phyloP scores from a whole-genome alignment of 2,113 vertebrate species.

The Toxotes jaculatrix region DNA sequence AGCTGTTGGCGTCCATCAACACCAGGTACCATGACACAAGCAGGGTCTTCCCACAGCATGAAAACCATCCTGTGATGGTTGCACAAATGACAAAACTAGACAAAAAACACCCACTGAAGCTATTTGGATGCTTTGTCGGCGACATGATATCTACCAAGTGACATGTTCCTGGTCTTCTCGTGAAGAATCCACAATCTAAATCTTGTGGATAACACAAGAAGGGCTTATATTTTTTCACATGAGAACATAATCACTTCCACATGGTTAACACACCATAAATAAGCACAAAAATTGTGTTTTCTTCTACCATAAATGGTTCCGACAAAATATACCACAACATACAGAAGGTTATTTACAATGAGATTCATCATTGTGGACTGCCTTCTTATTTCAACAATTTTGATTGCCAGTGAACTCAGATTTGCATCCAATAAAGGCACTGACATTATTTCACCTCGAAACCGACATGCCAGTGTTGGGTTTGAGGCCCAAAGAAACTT shows the following conservation, averaged over 20 bases:
- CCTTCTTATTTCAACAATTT: constrained; percentile 22
- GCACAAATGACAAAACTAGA: constrained; percentile 14
- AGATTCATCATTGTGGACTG: constrained; percentile 35
- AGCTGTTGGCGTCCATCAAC: constrained; percentile 46
- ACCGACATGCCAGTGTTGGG: constrained; percentile 46
- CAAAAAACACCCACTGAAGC: constrained; percentile 1
- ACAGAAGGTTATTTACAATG: constrained; percentile 33
- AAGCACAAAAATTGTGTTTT: constrained; percentile 16
- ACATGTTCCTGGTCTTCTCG: constrained; percentile 1
- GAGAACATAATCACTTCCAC: constrained; percentile 56
- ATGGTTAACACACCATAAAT: constrained; percentile 60
- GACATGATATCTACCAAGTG: constrained; percentile 2
- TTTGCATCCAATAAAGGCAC: constrained; percentile 36
- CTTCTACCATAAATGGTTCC: constrained; percentile 49
- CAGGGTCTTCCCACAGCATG: constrained; percentile 29
- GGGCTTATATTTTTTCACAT: constrained; percentile 19
- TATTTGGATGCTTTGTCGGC: background rate
- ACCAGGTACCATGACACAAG: constrained; percentile 37
- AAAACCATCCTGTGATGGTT: constrained; percentile 26
- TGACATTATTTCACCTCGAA: constrained; percentile 42
- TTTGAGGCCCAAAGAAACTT: constrained; percentile 41
- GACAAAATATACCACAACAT: constrained; percentile 55
- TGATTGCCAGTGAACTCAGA: constrained; percentile 14
- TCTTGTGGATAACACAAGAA: constrained; percentile 25
- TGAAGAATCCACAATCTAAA: constrained; percentile 35